Evolutionary conservation across 1,140 invertebrate genomes (phyloP).

Genomic region (Lerema accius): DNA sequence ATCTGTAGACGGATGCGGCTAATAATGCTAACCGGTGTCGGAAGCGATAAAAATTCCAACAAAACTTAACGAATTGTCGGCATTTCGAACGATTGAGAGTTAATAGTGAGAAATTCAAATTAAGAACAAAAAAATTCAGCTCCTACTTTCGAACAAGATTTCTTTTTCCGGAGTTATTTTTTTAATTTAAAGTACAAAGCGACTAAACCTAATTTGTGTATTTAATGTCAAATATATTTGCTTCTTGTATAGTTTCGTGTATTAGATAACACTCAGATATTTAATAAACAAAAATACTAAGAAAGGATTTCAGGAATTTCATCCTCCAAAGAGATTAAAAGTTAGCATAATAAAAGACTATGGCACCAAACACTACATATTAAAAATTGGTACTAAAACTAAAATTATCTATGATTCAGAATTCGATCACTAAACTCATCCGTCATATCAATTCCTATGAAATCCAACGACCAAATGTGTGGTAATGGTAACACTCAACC

Average conservation of each 20-base stretch:
- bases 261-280: too few relatives aligned
- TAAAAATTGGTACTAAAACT: too few relatives aligned
- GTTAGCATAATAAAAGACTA: too few relatives aligned
- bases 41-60: slow-evolving; percentile 56
- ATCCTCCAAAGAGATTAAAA: too few relatives aligned
- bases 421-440: not conserved
- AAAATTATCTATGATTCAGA: not conserved
- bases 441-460: too few relatives aligned
- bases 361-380: too few relatives aligned
- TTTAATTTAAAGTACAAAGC: not conserved
- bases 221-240: not conserved
- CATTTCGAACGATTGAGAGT: slow-evolving; percentile 26
- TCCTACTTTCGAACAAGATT: not conserved
- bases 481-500: not conserved
- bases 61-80: slow-evolving; percentile 37
- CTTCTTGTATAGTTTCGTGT: too few relatives aligned
- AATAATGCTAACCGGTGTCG: slow-evolving; percentile 41
- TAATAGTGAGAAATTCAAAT: slow-evolving; percentile 3
- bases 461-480: too few relatives aligned
- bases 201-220: not conserved
- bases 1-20: slow-evolving; percentile 35
- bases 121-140: not conserved
- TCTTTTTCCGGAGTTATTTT: not conserved
- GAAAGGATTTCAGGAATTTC: too few relatives aligned
- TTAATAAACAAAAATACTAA: too few relatives aligned